These are phyloP conservation scores for Tragelaphus oryx DNA, from an alignment of 2,797 vertebrate species.

Conservation along the genomic window DNA sequence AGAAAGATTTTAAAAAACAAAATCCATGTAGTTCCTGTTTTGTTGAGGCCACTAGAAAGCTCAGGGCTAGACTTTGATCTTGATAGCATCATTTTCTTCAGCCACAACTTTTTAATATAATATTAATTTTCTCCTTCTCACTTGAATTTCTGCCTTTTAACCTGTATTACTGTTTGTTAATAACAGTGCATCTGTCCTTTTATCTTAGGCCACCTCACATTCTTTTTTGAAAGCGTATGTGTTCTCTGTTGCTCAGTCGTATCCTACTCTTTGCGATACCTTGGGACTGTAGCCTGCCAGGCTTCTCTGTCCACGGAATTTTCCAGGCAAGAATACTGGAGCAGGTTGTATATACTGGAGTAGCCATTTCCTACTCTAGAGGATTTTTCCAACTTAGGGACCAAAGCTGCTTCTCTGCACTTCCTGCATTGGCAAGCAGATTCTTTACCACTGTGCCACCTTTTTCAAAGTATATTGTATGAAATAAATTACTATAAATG, in stretches of 20 bases:
- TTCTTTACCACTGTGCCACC: not conserved
- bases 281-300: not conserved
- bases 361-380: not conserved
- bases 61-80: not conserved
- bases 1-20: not conserved
- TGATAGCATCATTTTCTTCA: not conserved
- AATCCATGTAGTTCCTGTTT: not conserved
- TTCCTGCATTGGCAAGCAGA: not conserved
- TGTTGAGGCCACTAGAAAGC: not conserved
- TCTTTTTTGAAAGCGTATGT: not conserved
- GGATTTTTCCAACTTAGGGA: not conserved
- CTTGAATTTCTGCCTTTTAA: not conserved
- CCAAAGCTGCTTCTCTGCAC: not conserved
- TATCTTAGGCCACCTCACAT: not conserved
- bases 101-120: not conserved
- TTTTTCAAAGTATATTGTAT: not conserved
- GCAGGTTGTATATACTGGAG: not conserved
- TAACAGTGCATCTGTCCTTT: not conserved
- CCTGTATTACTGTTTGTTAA: not conserved
- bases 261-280: not conserved
- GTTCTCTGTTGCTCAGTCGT: not conserved
- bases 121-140: not conserved
- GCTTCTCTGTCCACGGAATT: not conserved
- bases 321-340: not conserved
- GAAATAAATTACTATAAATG: not conserved